Evolutionary conservation across 2,113 vertebrate species (phyloP).

Genomic region (Mustela lutreola): DNA sequence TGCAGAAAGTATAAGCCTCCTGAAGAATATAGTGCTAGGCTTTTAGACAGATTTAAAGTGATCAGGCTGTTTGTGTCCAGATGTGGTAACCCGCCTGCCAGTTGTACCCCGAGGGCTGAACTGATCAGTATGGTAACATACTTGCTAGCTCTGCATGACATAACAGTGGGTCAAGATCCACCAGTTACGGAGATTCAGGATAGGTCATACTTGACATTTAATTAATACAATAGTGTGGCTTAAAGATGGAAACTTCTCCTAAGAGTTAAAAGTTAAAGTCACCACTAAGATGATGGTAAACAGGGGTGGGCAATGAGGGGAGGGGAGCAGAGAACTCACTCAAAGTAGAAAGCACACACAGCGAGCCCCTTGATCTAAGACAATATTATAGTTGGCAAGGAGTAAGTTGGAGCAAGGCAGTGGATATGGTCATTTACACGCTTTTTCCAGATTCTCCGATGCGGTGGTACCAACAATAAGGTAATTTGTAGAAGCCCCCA

Average conservation of each 20-base stretch:
- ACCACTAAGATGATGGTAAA: neutral
- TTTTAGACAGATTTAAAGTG: conserved; percentile 24
- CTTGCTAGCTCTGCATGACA: neutral
- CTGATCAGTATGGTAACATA: neutral
- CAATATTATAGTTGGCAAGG: neutral
- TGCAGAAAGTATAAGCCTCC: neutral
- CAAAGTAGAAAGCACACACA: neutral
- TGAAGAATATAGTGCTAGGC: neutral
- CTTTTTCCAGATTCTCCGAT: neutral
- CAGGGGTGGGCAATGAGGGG: neutral
- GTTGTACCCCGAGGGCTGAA: neutral
- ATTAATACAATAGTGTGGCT: neutral
- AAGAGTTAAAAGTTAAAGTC: neutral
- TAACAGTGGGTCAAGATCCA: neutral
- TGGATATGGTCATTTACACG: neutral
- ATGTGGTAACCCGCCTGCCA: neutral
- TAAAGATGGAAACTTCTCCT: neutral
- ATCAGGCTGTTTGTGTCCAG: neutral
- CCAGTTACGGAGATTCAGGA: neutral
- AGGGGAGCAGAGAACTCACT: neutral
- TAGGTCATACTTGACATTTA: neutral
- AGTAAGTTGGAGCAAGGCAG: neutral
- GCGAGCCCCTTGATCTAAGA: neutral
- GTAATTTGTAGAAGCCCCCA: neutral
- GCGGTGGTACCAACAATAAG: neutral